These are phyloP conservation scores for Hydrozoanthus gracilis DNA, from an alignment of 92 coral and sea anemone genomes.

Conservation along the genomic window DNA sequence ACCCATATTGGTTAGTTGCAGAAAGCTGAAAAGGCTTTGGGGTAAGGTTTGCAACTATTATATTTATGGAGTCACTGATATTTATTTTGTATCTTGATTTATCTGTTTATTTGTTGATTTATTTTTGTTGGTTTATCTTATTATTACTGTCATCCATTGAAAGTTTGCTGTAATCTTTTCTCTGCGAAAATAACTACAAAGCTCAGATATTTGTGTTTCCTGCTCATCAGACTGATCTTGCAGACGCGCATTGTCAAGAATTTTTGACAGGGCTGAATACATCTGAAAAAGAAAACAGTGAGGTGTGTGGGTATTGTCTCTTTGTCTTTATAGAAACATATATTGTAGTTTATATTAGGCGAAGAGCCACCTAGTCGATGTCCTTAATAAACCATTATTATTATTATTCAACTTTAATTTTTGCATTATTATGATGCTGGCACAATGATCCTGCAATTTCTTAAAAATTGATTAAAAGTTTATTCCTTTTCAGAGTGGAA, in stretches of 20 bases:
- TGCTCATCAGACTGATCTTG: constrained; percentile 54
- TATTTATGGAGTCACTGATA: too few species aligned
- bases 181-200: constrained; percentile 29
- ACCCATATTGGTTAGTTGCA: constrained; percentile 20
- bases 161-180: not conserved
- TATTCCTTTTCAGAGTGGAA: constrained; percentile 49
- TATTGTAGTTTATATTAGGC: too few species aligned
- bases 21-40: constrained; percentile 32
- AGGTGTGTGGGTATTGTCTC: constrained; percentile 34
- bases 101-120: too few species aligned
- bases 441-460: constrained; percentile 30
- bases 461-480: constrained; percentile 31
- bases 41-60: not conserved
- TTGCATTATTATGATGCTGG: constrained; percentile 14
- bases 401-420: constrained; percentile 18
- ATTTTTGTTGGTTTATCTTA: constrained; percentile 25
- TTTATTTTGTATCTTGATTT: not conserved
- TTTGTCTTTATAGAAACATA: constrained; percentile 13
- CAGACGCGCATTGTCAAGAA: constrained; percentile 45
- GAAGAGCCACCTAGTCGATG: too few species aligned
- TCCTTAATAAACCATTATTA: too few species aligned
- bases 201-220: constrained; percentile 39
- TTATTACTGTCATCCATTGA: constrained; percentile 31
- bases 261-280: constrained; percentile 46
- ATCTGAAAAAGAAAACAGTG: constrained; percentile 54